phyloP scores from a whole-genome alignment of 2,888 invertebrate genomes.

The Ichneumoninae sp. region DNA sequence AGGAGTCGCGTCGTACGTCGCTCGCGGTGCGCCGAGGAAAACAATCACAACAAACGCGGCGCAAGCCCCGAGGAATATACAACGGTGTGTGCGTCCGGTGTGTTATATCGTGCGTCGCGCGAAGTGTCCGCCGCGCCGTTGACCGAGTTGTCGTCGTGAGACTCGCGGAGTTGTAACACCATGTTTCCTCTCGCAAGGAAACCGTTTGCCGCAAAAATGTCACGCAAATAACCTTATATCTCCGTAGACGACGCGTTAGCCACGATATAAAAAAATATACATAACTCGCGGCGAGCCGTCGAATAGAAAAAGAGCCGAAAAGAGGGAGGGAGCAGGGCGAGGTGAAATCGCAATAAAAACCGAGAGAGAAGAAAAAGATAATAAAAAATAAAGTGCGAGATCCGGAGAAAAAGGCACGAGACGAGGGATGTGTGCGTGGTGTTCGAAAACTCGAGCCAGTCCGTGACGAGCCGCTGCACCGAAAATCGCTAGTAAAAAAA shows the following conservation, averaged over 20 bases:
- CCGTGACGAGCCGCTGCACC: neutral
- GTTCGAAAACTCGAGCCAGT: neutral
- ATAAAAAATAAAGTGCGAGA: neutral
- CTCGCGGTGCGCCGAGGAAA: constrained; percentile 51
- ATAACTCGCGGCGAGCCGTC: neutral
- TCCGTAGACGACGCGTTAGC: constrained; percentile 2
- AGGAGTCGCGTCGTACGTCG: constrained; percentile 34
- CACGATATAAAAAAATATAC: neutral
- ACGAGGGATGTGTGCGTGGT: constrained; percentile 7
- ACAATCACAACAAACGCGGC: constrained; percentile 64
- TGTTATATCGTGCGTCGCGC: constrained; percentile 29
- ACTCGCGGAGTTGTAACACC: constrained; percentile 11
- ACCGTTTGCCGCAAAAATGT: constrained; percentile 49
- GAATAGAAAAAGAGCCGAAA: constrained; percentile 1
- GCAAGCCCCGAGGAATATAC: constrained; percentile 16
- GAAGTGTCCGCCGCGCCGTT: constrained; percentile 43
- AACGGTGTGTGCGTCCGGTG: constrained; percentile 30
- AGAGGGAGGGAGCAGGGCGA: neutral
- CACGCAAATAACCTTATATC: constrained; percentile 46
- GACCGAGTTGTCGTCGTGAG: constrained; percentile 39
- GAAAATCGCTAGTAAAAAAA: neutral
- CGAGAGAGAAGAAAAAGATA: neutral
- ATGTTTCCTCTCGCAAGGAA: constrained; percentile 54
- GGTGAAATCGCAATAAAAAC: neutral
- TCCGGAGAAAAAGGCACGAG: neutral